Evolutionary conservation across 2,888 invertebrate species (phyloP), one percentile per base, ranked within the genome.

Genomic region (Morinoia aosen): DNA sequence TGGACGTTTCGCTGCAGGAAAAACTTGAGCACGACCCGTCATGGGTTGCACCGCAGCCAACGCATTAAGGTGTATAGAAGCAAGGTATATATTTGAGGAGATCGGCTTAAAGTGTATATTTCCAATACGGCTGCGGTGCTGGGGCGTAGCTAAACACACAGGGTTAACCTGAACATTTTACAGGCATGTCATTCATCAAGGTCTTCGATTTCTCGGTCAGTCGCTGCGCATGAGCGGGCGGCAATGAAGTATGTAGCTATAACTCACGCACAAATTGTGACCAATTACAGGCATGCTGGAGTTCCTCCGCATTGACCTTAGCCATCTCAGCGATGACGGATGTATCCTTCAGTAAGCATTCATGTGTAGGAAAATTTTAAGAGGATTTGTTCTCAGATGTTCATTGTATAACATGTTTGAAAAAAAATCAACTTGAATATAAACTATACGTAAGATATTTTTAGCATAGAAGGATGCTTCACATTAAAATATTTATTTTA

Each of bases 221-320:
- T 25, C 76, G 76, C 33, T 76, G 76, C 76, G 76, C 76, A 76
- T 76, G 76, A 76, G 25, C 76, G 76, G 76, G 76, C 76, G 76
- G 76, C 76, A 19, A 76, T 33, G 76, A 76, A 76, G 76, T 76
- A 76, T 76, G 76, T 33, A 33, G 76, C 76, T 76, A 33, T 76
- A 76, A 76, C 76, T 76, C 76, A 76, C 76, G 76, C 25, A 76
- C 76, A 76, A 76, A 76, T 76, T 76, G 76, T 76, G 76, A 33
- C 76, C 76, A 76, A 76, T 76, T 76, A 33, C 76, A 76, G 76
- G 25, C 76, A 10, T 76, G 76, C 76, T 33, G 76, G 25, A 76
- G 76, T 76, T 76, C 76, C 76, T 76, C 76, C 2, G 25, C 76
- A 25, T 33, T 76, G 76, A 76, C 76, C 76, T 76, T 33, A 76